phyloP scores from a whole-genome alignment of 2,113 vertebrate species.

The Speoplatyrhinus poulsoni region DNA sequence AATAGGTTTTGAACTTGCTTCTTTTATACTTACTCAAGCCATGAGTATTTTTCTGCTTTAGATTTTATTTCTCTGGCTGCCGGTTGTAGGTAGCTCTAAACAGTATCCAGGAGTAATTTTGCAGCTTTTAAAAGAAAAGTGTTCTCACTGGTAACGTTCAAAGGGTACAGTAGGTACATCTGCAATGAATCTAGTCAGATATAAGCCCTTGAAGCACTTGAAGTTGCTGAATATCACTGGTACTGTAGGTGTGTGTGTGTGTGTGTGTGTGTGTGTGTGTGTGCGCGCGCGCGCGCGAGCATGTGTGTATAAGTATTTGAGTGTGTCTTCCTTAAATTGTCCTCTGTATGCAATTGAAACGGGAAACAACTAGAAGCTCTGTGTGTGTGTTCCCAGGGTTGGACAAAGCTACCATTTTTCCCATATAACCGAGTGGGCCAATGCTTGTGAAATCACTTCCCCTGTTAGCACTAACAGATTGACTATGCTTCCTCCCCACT shows the following conservation, averaged over 20 bases:
- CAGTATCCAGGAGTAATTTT: constrained; percentile 59
- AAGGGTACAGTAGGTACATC: constrained; percentile 43
- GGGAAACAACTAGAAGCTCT: constrained; percentile 22
- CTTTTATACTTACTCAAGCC: too few species aligned
- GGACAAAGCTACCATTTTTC: constrained; percentile 46
- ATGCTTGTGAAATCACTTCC: constrained; percentile 54
- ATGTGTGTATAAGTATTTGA: background rate
- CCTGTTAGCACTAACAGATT: constrained; percentile 45
- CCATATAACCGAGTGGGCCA: constrained; percentile 19
- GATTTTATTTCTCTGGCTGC: constrained; percentile 39
- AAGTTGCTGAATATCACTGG: constrained; percentile 26
- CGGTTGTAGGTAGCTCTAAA: constrained; percentile 47
- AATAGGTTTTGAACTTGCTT: too few species aligned
- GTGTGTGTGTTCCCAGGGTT: constrained; percentile 9
- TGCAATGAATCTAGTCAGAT: constrained; percentile 47
- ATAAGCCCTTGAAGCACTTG: constrained; percentile 25
- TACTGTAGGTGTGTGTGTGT: constrained; percentile 19
- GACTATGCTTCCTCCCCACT: constrained; percentile 43
- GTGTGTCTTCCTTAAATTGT: constrained; percentile 8
- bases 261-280: background rate
- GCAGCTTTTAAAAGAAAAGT: constrained; percentile 39
- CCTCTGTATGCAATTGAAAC: constrained; percentile 10
- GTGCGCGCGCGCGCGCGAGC: too few species aligned
- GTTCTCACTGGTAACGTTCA: constrained; percentile 33
- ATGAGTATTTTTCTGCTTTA: constrained; percentile 5